A percentile compares a stretch with the other conserved stretches of the same genome.
Evolutionary conservation across 2,113 vertebrate genomes (phyloP).

Genomic region (Anolis carolinensis): DNA sequence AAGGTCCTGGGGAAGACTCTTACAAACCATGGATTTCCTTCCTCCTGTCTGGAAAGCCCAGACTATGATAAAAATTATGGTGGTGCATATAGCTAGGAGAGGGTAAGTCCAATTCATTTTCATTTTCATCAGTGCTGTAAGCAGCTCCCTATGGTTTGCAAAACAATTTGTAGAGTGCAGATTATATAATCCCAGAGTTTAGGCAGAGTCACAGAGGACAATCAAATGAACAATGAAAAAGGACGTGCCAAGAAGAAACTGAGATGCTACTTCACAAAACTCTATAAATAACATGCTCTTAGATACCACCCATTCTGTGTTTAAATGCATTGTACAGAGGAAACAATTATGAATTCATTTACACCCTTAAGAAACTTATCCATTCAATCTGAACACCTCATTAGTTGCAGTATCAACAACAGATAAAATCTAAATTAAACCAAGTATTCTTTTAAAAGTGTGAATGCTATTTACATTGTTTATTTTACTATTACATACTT

Average conservation of each 20-base stretch:
- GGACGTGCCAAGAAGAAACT: not conserved
- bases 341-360: not conserved
- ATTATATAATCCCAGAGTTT: not conserved
- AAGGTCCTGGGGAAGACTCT: not conserved
- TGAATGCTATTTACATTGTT: too few species aligned
- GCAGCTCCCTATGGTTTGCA: not conserved
- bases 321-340: too few species aligned
- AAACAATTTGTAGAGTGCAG: not conserved
- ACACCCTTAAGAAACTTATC: not conserved
- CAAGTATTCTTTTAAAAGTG: too few species aligned
- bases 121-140: slow-evolving; percentile 3
- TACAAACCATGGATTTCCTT: not conserved
- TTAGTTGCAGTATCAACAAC: not conserved
- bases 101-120: not conserved
- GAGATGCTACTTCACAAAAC: not conserved
- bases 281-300: not conserved
- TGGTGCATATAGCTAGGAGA: not conserved
- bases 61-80: not conserved
- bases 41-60: not conserved
- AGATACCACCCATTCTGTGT: not conserved
- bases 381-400: not conserved
- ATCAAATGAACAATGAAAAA: not conserved
- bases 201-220: not conserved
- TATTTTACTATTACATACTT: too few species aligned
- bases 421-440: too few species aligned